Conservation (phyloP, 2,113 vertebrate genomes). For the Brachyhypopomus occidentalis region DNA sequence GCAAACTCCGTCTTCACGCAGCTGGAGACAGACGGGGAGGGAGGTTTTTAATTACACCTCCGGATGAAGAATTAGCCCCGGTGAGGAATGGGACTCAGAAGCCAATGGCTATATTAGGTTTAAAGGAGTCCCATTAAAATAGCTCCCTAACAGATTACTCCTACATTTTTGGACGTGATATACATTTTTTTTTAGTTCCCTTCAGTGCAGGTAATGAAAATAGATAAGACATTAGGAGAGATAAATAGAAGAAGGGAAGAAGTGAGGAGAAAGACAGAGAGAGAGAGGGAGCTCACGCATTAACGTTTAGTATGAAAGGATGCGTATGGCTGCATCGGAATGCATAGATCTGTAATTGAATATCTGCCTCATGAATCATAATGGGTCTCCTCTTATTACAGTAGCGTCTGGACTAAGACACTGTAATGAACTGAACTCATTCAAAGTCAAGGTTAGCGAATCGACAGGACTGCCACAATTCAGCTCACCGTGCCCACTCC, state of each 20-base stretch:
- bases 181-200: neutral
- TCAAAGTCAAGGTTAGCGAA: neutral
- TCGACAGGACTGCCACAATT: neutral
- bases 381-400: conserved; percentile 24
- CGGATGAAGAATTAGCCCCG: conserved; percentile 46
- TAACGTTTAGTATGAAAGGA: conserved; percentile 26
- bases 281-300: conserved; percentile 21
- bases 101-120: conserved; percentile 48
- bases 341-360: conserved; percentile 39
- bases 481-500: neutral
- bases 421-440: conserved; percentile 19
- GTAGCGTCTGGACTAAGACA: conserved; percentile 24
- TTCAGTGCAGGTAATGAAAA: conserved; percentile 48
- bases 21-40: neutral
- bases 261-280: neutral
- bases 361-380: conserved; percentile 35
- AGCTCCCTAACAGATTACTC: conserved; percentile 49
- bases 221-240: conserved; percentile 42
- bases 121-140: conserved; percentile 49
- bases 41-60: conserved; percentile 48
- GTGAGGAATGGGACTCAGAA: conserved; percentile 38
- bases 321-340: neutral
- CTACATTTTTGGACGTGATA: conserved; percentile 16
- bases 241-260: neutral
- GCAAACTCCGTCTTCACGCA: neutral